Evolutionary conservation across 2,113 vertebrate species (phyloP), one percentile per base, ranked within the genome.

Genomic region (Quiscalus mexicanus): DNA sequence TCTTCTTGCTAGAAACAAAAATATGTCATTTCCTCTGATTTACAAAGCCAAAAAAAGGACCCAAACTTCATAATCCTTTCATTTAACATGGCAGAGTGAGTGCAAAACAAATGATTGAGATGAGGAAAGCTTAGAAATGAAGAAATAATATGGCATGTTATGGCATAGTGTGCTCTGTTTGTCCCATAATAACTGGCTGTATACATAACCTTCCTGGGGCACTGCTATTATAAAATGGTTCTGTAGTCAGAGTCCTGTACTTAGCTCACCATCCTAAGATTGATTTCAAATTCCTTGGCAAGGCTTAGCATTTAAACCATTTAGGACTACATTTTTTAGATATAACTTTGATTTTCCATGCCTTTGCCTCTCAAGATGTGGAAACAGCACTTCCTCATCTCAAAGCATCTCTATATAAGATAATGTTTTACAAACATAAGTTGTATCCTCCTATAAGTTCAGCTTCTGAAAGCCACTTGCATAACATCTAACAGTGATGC

Each of bases 121-220:
- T 37, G 13, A 30, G 9, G 5, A 85, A 71, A 49, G 1, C 9
- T n/a, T 68, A 45, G 39, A 91, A 82, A 71, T 53, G 3, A 75
- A 62, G 10, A 44, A 76, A 50, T 42, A 45, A 31, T 33, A 42
- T 18, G 44, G 7, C 8, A 35, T 21, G 24, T 8, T 15, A 62
- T 10, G 15, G 5, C 5, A 21, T 15, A 39, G 1, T n/a, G 11
- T n/a, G 10, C 2, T 50, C 12, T 31, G 7, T 2, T 50, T 71
- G 22, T 25, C 10, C 25, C 15, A 49, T 42, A 65, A 60, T 27
- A 70, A 39, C 2, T 64, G 19, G 7, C 10, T 68, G 21, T 33
- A 27, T 18, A 18, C 14, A 64, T 18, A 24, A 44, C 5, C 25
- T 79, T 70, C 33, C 49, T 24, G 35, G 8, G 5, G 14, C 4